Evolutionary conservation across 2,113 vertebrate species (phyloP), one percentile per base, ranked within the genome.

Genomic region (Microcebus griseorufus): DNA sequence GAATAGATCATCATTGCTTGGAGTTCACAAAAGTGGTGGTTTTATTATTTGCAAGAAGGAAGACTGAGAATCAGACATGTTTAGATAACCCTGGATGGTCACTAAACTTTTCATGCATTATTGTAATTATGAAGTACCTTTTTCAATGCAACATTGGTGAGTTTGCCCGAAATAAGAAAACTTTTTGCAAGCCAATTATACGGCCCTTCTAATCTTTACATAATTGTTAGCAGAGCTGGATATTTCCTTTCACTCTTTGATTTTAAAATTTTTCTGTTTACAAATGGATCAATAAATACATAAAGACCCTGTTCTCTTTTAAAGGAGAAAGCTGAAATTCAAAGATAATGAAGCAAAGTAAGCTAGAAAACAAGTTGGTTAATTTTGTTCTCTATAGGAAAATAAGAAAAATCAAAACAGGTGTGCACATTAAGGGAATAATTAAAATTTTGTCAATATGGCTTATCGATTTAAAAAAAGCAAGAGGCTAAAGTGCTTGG

Each of bases 251-350:
- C 37, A 70, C 8, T 62, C 67, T 95, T 86, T 76, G 17, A 70
- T 82, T 95, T 51, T n/a, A 51, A 51, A 93, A 42, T 11, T 6
- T 65, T 62, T 75, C 6, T 88, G 1, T 95, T 97, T 94, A 25
- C 22, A 88, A 97, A 93, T 51, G 39, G 92, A 79, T 97, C 78
- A 75, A 22, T 93, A 75, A 75, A 22, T 93, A 75, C 37, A 2
- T 86, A 87, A 92, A 92, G 62, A 92, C 4, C 1, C 37, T 70
- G 3, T 79, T 95, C 53, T 95, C n/a, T 83, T 48, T 76, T 75
- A 97, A 32, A 94, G 55, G 60, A 96, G 51, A 95, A 97, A 95
- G 58, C 29, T 94, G 5, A 85, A 80, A 48, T 96, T 93, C 91
- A 92, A 88, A 92, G 60, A 58, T 22, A 94, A 42, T 88, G 58